Base-by-base conservation (phyloP, 2,113 vertebrate species). In the Prionailurus viverrinus region DNA sequence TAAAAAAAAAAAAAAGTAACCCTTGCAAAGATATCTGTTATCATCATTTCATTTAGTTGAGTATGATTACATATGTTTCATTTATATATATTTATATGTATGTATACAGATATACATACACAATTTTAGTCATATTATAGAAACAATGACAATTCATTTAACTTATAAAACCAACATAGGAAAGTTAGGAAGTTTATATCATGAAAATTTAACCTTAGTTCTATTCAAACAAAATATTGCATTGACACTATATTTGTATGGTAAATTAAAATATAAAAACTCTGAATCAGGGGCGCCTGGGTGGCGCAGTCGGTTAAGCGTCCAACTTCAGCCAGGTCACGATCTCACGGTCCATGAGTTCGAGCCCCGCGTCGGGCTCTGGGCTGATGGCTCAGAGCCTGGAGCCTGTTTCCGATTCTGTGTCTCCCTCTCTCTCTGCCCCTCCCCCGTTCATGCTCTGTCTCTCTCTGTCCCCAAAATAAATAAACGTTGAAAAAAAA, bases 241-340 rank as follows among this genome's bases (percentile, higher is more conserved):
- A 8, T 39, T 81, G 69, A 51, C 25, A 36, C 94, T 55, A 73
- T 61, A 85, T 94, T 94, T 82, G 65, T 13, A 71, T 81, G 45
- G 31, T 69, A 55, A 87, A 92, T 39, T 86, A 82, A 94, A 83
- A 78, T 94, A 61, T 83, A 78, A 87, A 88, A 39, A 78, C 65
- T 74, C 15, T 74, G 36, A 87, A 58, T 90, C 18, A 69, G n/a
- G n/a, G n/a, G n/a, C n/a, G n/a, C n/a, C n/a, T n/a, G n/a, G n/a
- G n/a, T n/a, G n/a, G n/a, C n/a, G n/a, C n/a, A n/a, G n/a, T n/a
- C n/a, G n/a, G n/a, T n/a, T n/a, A n/a, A n/a, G n/a, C n/a, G n/a
- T n/a, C n/a, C n/a, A n/a, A n/a, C n/a, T n/a, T n/a, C n/a, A n/a
- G n/a, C n/a, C n/a, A n/a, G n/a, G n/a, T n/a, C n/a, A n/a, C n/a